Evolutionary conservation across 2,888 invertebrate genomes (phyloP).

Genomic region (Antitype chi): DNA sequence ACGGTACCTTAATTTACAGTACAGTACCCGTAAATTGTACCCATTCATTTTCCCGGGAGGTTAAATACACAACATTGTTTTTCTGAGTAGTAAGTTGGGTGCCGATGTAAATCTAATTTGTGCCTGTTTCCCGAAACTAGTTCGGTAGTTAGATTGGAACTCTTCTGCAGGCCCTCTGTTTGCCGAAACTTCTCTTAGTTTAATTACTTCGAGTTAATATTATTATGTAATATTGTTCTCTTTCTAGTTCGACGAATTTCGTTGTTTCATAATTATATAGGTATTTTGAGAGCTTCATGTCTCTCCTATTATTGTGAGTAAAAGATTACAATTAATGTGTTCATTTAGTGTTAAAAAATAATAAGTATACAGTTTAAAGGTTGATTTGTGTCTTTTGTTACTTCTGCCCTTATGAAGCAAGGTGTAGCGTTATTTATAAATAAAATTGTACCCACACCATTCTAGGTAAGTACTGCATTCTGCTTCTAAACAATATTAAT

Average conservation of each 20-base stretch:
- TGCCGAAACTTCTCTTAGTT: slow-evolving; percentile 42
- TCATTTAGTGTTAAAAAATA: not conserved
- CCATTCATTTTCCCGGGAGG: slow-evolving; percentile 33
- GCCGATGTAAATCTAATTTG: slow-evolving; percentile 57
- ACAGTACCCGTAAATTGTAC: slow-evolving; percentile 24
- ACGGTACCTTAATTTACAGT: not conserved
- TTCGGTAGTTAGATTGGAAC: slow-evolving; percentile 38
- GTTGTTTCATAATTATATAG: not conserved
- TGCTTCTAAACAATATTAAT: not conserved
- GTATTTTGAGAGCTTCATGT: too few species aligned
- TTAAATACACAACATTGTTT: slow-evolving; percentile 47
- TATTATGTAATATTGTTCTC: slow-evolving; percentile 28
- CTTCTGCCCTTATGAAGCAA: not conserved
- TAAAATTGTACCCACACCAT: not conserved
- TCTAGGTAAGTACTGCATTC: not conserved
- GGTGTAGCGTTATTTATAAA: slow-evolving; percentile 18
- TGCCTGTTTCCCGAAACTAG: slow-evolving; percentile 26
- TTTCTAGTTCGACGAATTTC: slow-evolving; percentile 2
- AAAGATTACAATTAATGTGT: not conserved
- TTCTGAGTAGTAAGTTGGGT: slow-evolving; percentile 46
- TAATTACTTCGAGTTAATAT: slow-evolving; percentile 41
- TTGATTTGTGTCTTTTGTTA: slow-evolving; percentile 2
- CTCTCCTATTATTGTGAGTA: not conserved
- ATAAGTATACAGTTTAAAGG: not conserved
- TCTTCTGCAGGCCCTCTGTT: slow-evolving; percentile 32